phyloP scores from a whole-genome alignment of 2,797 vertebrate species.

The Manis crassicaudata region DNA sequence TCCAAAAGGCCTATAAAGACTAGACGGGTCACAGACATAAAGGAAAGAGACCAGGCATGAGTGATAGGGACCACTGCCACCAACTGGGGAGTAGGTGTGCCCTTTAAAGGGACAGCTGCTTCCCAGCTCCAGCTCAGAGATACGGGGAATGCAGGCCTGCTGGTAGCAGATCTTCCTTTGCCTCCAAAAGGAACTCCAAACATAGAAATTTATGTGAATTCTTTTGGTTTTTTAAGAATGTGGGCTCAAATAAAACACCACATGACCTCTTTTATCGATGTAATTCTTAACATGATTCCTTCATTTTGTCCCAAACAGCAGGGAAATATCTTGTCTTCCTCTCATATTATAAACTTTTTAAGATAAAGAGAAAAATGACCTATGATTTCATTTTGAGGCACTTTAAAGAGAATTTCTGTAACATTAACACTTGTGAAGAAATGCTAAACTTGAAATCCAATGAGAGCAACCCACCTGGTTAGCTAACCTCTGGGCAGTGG shows the following conservation, averaged over 20 bases:
- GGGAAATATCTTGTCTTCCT: slow-evolving; percentile 15
- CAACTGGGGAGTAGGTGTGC: not conserved
- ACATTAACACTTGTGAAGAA: slow-evolving; percentile 52
- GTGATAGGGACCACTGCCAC: not conserved
- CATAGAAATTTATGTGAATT: slow-evolving; percentile 14
- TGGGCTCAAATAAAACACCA: slow-evolving; percentile 7
- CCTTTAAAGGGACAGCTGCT: not conserved
- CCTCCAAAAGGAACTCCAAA: not conserved
- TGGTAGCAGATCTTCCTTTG: not conserved
- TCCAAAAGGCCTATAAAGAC: not conserved
- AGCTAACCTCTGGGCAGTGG: slow-evolving; percentile 46
- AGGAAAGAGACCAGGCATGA: not conserved
- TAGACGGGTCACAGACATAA: not conserved
- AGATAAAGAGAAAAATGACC: not conserved
- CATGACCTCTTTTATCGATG: not conserved
- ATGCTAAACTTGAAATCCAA: slow-evolving; percentile 47
- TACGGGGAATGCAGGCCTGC: not conserved
- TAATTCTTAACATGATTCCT: slow-evolving; percentile 9
- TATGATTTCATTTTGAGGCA: slow-evolving; percentile 27
- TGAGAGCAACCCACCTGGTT: slow-evolving; percentile 53
- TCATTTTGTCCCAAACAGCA: slow-evolving; percentile 1
- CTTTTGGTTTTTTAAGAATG: not conserved
- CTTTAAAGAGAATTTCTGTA: slow-evolving; percentile 31
- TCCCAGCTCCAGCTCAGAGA: not conserved
- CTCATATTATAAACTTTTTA: slow-evolving; percentile 11